Evolutionary conservation across 2,797 vertebrate genomes (phyloP).

Genomic region (Anniella stebbinsi): DNA sequence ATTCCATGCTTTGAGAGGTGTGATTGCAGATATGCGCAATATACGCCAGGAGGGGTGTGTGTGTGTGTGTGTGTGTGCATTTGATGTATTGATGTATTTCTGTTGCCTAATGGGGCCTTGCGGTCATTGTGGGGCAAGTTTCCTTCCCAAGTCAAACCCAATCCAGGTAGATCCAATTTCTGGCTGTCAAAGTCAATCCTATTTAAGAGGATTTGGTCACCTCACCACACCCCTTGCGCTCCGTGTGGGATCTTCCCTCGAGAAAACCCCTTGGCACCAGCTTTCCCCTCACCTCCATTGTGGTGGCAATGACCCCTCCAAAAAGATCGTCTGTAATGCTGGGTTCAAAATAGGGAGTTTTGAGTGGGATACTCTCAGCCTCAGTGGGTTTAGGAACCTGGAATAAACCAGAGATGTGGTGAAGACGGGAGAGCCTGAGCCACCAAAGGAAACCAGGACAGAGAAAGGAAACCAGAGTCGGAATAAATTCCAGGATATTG

Average conservation of each 20-base stretch:
- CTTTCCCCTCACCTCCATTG: background rate
- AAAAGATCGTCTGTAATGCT: background rate
- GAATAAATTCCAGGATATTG: background rate
- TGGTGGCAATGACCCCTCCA: slow-evolving; percentile 61
- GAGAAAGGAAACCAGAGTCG: background rate
- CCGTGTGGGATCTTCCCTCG: background rate
- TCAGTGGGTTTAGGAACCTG: background rate
- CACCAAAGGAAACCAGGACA: background rate
- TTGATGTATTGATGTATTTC: too few species aligned
- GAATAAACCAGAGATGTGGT: slow-evolving; percentile 23
- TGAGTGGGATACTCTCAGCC: slow-evolving; percentile 68
- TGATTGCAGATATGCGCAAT: too few species aligned
- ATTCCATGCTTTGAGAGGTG: too few species aligned
- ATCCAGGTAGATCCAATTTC: background rate
- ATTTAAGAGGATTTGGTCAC: background rate
- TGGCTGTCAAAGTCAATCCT: background rate
- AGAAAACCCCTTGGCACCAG: too few species aligned
- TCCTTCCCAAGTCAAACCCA: background rate
- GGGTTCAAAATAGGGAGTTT: slow-evolving; percentile 70
- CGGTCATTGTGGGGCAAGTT: background rate
- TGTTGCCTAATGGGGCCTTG: background rate
- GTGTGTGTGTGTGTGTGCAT: background rate
- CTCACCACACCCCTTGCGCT: background rate
- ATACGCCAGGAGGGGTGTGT: too few species aligned
- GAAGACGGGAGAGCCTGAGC: background rate